A percentile compares a stretch with the other conserved stretches of the same genome.
These are phyloP conservation scores for Gerris buenoi DNA, from an alignment of 1,140 invertebrate genomes.

Conservation along the genomic window DNA sequence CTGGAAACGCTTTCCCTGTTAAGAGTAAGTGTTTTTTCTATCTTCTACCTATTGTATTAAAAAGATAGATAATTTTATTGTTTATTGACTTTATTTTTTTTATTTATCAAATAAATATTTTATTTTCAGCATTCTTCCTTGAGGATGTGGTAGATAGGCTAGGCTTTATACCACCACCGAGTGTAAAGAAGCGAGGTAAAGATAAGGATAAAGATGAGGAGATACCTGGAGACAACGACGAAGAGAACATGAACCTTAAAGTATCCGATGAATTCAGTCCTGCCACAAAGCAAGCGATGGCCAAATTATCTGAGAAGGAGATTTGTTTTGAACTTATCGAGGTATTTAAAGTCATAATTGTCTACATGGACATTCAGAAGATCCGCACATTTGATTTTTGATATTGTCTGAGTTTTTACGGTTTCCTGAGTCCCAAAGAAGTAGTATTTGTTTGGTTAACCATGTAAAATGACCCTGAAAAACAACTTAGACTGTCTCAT, in stretches of 20 bases:
- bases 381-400: no score
- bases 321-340: constrained; percentile 85
- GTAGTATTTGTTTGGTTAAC: no score
- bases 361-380: no score
- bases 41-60: background rate
- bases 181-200: constrained; percentile 43
- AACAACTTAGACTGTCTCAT: no score
- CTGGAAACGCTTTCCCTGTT: constrained; percentile 65
- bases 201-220: constrained; percentile 37
- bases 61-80: background rate
- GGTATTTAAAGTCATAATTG: no score
- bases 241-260: constrained; percentile 65
- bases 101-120: no score
- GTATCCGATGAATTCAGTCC: constrained; percentile 35
- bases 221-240: constrained; percentile 35
- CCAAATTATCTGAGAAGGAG: constrained; percentile 70
- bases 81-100: background rate
- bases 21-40: constrained; percentile 28
- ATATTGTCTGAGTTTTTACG: no score
- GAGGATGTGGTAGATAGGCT: constrained; percentile 77
- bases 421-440: no score
- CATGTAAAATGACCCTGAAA: no score
- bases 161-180: constrained; percentile 59
- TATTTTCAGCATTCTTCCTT: constrained; percentile 57
- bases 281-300: constrained; percentile 53